Conservation (phyloP, 2,888 invertebrate species). For the Lasioglossum zephyrum region DNA sequence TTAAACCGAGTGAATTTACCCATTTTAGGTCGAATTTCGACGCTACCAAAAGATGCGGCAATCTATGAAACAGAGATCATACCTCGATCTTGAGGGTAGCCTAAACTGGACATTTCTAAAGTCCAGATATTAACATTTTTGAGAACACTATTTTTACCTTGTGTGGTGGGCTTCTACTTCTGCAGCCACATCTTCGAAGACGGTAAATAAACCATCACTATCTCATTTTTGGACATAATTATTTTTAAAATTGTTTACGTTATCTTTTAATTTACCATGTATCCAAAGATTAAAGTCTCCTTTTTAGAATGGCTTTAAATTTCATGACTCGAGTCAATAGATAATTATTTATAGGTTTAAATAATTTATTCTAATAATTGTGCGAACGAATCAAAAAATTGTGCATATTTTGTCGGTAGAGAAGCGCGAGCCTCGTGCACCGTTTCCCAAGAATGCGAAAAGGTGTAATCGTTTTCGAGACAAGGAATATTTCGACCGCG, state of each 20-base stretch:
- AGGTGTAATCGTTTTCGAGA: constrained; percentile 35
- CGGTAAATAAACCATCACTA: constrained; percentile 42
- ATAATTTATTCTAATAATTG: too few species aligned
- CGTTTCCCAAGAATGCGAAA: constrained; percentile 68
- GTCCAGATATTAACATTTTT: constrained; percentile 55
- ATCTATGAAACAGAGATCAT: constrained; percentile 2
- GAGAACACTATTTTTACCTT: constrained; percentile 67
- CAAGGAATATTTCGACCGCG: constrained; percentile 62
- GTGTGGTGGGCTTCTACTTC: constrained; percentile 69
- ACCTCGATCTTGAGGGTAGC: constrained; percentile 4
- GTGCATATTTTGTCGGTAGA: constrained; percentile 38
- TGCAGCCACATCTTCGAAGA: constrained; percentile 62
- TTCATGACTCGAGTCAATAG: too few species aligned
- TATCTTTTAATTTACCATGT: too few species aligned
- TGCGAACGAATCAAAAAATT: not conserved
- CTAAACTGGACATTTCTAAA: constrained; percentile 58
- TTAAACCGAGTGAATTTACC: not conserved
- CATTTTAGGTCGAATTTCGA: not conserved
- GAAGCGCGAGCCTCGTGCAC: constrained; percentile 36
- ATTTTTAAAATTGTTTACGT: not conserved
- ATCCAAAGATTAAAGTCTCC: too few species aligned
- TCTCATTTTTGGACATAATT: not conserved
- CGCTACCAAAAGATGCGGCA: constrained; percentile 35
- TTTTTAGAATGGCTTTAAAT: too few species aligned
- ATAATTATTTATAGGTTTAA: too few species aligned